These are phyloP conservation scores for Etia nguti DNA, from an alignment of 2,113 vertebrate genomes.

Conservation along the genomic window DNA sequence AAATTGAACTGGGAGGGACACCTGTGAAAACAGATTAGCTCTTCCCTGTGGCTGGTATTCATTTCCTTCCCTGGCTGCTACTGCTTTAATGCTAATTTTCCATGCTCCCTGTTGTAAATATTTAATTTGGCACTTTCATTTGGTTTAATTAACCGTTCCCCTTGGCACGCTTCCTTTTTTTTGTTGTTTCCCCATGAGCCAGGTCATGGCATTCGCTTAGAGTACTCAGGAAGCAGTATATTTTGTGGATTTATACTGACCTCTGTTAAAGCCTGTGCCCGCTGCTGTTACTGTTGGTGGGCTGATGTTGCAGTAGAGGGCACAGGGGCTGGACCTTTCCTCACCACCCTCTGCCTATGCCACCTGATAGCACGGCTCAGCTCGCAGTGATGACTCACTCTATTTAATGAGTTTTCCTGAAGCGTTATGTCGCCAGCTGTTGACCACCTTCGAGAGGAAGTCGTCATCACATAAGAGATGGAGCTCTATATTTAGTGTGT, in stretches of 20 bases:
- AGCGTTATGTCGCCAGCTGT: conserved; percentile 42
- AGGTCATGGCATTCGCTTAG: neutral
- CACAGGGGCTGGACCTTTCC: conserved; percentile 11
- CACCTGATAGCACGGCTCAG: conserved; percentile 53
- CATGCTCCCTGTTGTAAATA: neutral
- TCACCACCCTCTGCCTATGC: conserved; percentile 12
- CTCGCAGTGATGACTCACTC: conserved; percentile 50
- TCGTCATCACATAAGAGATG: conserved; percentile 12
- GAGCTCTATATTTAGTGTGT: conserved; percentile 33
- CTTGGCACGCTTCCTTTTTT: neutral
- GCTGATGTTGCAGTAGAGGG: neutral
- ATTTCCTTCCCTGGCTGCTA: neutral
- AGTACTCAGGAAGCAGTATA: neutral
- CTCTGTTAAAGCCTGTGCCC: neutral
- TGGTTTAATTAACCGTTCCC: neutral
- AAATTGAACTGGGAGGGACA: neutral
- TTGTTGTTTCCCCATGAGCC: neutral
- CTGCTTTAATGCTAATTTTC: neutral
- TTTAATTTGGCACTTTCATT: neutral
- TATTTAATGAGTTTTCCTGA: conserved; percentile 56
- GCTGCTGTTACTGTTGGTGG: neutral
- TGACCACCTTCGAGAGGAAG: conserved; percentile 11
- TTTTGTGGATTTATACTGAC: neutral
- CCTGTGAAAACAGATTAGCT: neutral
- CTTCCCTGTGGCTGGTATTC: neutral